phyloP scores from a whole-genome alignment of 2,888 invertebrate genomes.

The Macropis europaea region DNA sequence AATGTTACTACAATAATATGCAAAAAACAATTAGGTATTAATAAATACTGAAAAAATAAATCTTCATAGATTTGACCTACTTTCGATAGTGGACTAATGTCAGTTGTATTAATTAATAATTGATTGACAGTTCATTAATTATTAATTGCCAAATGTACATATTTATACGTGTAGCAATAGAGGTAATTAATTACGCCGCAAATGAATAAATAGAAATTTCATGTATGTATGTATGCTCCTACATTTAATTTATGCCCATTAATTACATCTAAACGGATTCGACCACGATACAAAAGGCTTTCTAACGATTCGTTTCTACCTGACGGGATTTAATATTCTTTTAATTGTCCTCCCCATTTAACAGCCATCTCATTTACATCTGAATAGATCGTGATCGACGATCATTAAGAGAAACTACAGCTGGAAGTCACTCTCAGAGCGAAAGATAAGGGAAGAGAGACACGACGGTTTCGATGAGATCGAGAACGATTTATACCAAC shows the following conservation, averaged over 20 bases:
- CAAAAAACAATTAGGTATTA: too few species aligned
- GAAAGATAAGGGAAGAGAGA: conserved; percentile 37
- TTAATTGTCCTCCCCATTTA: conserved; percentile 18
- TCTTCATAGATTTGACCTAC: too few species aligned
- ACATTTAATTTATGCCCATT: background rate
- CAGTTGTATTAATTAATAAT: too few species aligned
- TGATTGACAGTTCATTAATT: too few species aligned
- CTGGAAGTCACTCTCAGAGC: conserved; percentile 10
- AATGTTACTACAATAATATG: too few species aligned
- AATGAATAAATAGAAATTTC: background rate
- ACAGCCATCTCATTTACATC: conserved; percentile 30
- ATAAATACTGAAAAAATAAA: too few species aligned
- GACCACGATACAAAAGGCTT: background rate
- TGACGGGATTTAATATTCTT: conserved; percentile 11
- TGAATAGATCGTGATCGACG: conserved; percentile 27
- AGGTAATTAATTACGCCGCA: background rate
- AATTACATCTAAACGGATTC: background rate
- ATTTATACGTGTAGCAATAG: too few species aligned
- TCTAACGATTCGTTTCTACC: background rate
- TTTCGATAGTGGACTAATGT: too few species aligned
- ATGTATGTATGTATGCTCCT: too few species aligned
- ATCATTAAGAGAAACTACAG: conserved; percentile 35
- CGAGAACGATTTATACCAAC: conserved; percentile 41
- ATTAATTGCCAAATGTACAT: too few species aligned
- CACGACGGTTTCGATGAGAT: conserved; percentile 34